Percentiles rank a stretch among this genome's conserved stretches.
Conservation (phyloP, 2,888 invertebrate species). For the Monochamus alternatus region DNA sequence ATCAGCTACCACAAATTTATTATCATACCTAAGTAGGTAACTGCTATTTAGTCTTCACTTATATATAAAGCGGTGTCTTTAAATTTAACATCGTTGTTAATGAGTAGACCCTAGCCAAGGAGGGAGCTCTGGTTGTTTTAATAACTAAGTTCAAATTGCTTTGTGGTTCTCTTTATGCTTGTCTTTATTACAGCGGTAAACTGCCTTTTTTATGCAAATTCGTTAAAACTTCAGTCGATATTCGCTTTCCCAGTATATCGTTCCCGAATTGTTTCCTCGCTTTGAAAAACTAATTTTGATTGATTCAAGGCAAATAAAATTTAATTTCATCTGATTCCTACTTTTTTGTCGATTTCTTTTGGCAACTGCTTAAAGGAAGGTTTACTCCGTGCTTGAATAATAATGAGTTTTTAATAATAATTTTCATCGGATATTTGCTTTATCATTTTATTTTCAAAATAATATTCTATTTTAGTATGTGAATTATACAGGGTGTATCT, state of each 20-base stretch:
- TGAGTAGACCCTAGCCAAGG: conserved; percentile 9
- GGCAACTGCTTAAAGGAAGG: too few relatives aligned
- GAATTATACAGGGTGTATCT: too few relatives aligned
- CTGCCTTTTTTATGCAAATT: conserved; percentile 31
- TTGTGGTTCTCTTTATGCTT: conserved; percentile 33
- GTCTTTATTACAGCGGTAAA: conserved; percentile 31
- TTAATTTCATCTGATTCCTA: conserved; percentile 10
- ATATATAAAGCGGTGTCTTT: background rate
- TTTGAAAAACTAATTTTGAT: conserved; percentile 19
- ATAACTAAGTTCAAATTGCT: conserved; percentile 32
- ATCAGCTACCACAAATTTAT: too few relatives aligned
- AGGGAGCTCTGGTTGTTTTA: conserved; percentile 23
- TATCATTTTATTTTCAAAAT: too few relatives aligned
- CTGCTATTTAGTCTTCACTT: conserved; percentile 14
- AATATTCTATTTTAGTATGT: too few relatives aligned
- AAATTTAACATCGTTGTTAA: conserved; percentile 22
- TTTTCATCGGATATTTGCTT: too few relatives aligned
- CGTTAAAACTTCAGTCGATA: conserved; percentile 29
- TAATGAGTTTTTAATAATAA: too few relatives aligned
- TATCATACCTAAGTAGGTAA: background rate
- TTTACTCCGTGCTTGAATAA: too few relatives aligned
- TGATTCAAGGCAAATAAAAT: conserved; percentile 14
- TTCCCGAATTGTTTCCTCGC: conserved; percentile 12
- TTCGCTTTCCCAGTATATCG: conserved; percentile 25
- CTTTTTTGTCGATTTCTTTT: too few relatives aligned